Percentiles rank a stretch among this genome's conserved stretches.
Conservation (phyloP, 1,140 invertebrate genomes). For the Glossosoma conforme region DNA sequence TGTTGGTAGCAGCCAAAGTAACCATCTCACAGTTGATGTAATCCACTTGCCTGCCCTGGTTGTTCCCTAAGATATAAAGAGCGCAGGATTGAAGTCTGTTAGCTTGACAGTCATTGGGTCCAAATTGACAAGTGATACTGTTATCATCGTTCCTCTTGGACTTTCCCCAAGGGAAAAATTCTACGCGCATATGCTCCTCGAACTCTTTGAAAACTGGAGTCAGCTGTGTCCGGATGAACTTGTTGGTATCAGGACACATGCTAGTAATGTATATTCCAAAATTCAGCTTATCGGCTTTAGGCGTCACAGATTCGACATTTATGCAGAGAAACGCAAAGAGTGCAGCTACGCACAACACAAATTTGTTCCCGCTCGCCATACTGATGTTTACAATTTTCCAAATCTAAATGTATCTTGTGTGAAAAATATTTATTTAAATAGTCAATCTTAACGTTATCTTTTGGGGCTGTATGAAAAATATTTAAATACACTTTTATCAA, state of each 20-base stretch:
- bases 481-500: too few species aligned
- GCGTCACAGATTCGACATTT: too few species aligned
- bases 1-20: constrained; percentile 1
- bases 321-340: too few species aligned
- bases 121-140: constrained; percentile 36
- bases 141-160: constrained; percentile 31
- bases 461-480: too few species aligned
- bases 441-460: too few species aligned
- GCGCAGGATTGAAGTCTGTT: constrained; percentile 41
- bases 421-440: too few species aligned
- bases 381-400: too few species aligned
- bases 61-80: constrained; percentile 29
- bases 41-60: constrained; percentile 33
- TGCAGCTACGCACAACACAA: too few species aligned
- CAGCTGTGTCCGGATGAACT: constrained; percentile 35
- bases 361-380: too few species aligned
- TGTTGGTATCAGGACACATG: constrained; percentile 34
- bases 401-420: too few species aligned
- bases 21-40: constrained; percentile 18
- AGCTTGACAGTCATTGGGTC: constrained; percentile 36
- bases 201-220: constrained; percentile 35
- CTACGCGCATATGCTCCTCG: constrained; percentile 35
- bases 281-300: constrained; percentile 34
- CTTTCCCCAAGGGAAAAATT: constrained; percentile 43
- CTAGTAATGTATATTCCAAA: constrained; percentile 38